Conservation (phyloP, 2,113 vertebrate genomes). For the Progne subis region DNA sequence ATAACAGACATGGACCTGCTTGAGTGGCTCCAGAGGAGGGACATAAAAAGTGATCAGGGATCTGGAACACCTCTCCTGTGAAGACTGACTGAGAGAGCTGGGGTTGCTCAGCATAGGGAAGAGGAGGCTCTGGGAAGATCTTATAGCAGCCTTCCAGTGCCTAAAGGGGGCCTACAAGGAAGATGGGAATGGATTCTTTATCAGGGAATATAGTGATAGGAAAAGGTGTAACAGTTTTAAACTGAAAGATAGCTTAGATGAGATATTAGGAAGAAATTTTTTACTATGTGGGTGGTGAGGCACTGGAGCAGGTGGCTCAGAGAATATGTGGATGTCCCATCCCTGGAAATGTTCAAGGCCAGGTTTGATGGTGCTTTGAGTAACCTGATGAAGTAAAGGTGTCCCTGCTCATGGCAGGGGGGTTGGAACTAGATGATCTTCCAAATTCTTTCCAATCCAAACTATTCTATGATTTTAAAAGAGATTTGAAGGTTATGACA, state of each 20-base stretch:
- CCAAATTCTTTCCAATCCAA: neutral
- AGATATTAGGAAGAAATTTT: neutral
- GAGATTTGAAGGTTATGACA: neutral
- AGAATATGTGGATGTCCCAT: neutral
- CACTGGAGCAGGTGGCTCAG: neutral
- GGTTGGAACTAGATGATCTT: neutral
- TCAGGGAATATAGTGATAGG: neutral
- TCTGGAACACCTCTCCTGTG: neutral
- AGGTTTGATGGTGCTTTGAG: neutral
- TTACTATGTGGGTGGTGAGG: neutral
- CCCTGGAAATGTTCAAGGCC: neutral
- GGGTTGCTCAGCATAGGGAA: accelerated
- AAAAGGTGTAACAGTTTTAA: neutral
- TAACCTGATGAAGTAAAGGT: neutral
- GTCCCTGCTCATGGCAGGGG: accelerated
- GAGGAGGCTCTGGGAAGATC: neutral
- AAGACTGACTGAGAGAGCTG: neutral
- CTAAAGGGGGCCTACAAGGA: neutral
- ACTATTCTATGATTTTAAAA: neutral
- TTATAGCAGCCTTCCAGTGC: neutral
- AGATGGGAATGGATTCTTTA: neutral
- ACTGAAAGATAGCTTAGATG: neutral
- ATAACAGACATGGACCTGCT: neutral
- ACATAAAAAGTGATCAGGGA: neutral
- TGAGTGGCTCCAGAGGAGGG: accelerated